phyloP scores from a whole-genome alignment of 2,113 vertebrate genomes.

The Eulemur rufifrons region DNA sequence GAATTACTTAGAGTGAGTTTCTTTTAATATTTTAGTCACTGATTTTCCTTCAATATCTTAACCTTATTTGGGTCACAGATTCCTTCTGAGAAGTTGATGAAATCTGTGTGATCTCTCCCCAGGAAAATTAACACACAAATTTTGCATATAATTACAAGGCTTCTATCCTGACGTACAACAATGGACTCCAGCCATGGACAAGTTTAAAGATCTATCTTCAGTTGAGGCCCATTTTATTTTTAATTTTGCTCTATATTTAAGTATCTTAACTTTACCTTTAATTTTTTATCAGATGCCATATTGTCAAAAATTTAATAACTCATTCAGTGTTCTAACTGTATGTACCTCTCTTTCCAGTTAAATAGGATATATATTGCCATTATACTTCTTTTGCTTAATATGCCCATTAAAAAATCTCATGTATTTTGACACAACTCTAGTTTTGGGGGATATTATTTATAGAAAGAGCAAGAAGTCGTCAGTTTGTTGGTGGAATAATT shows the following conservation, averaged over 20 bases:
- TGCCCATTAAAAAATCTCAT: neutral
- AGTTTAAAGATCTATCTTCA: constrained; percentile 53
- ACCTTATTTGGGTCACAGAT: constrained; percentile 73
- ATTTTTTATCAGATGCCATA: neutral
- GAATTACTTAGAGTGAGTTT: constrained; percentile 16
- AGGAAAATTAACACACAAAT: constrained; percentile 63
- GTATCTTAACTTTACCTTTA: neutral
- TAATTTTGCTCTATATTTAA: constrained; percentile 29
- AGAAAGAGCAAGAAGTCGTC: neutral
- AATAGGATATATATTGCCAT: neutral
- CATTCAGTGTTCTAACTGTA: neutral
- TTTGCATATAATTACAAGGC: constrained; percentile 55
- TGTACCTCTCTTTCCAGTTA: constrained; percentile 17
- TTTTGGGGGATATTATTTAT: neutral
- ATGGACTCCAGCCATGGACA: constrained; percentile 15
- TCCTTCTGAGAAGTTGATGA: constrained; percentile 76
- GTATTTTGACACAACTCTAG: constrained; percentile 32
- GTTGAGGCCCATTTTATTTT: constrained; percentile 38
- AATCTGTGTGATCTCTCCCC: constrained; percentile 68
- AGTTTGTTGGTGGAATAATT: neutral
- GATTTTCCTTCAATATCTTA: constrained; percentile 43
- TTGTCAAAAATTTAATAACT: neutral
- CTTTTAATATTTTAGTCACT: constrained; percentile 55
- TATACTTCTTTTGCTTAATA: constrained; percentile 40
- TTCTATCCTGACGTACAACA: constrained; percentile 36